Evolutionary conservation across 2,113 vertebrate genomes (phyloP).

Genomic region (Peromyscus polionotus): DNA sequence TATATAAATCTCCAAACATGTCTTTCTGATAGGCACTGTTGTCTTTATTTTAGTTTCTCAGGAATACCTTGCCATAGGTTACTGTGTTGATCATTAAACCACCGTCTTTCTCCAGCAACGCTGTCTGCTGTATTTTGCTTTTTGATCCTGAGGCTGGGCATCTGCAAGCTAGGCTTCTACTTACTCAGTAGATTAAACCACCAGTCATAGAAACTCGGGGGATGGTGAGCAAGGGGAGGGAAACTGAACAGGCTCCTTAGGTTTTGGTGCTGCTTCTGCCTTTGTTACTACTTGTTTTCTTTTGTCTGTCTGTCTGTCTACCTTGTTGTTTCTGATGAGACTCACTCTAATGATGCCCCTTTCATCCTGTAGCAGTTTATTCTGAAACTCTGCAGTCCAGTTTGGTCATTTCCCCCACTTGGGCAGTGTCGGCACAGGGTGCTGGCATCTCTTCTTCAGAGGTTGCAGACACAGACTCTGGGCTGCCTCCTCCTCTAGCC

Average conservation of each 20-base stretch:
- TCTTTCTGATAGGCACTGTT: slow-evolving; percentile 31
- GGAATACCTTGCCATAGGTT: neutral
- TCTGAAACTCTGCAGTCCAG: neutral
- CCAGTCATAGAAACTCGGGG: neutral
- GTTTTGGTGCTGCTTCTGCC: neutral
- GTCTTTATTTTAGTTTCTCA: slow-evolving; percentile 52
- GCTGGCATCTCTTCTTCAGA: neutral
- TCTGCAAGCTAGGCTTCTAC: neutral
- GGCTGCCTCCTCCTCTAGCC: neutral
- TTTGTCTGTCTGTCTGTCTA: neutral
- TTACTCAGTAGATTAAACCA: neutral
- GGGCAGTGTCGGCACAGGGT: neutral
- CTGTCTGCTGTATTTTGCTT: neutral
- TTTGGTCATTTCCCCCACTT: neutral
- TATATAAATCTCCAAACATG: neutral
- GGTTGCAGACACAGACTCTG: neutral
- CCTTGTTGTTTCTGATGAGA: neutral
- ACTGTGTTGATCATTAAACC: slow-evolving; percentile 4
- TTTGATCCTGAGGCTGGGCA: neutral
- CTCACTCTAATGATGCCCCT: neutral
- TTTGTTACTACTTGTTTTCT: slow-evolving; percentile 21
- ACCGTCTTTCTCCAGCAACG: neutral
- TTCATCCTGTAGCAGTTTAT: neutral
- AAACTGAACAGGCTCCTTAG: neutral
- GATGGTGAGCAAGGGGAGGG: neutral